Evolutionary conservation across 2,888 invertebrate genomes (phyloP), one percentile per base, ranked within the genome.

Genomic region (Dromius quadrimaculatus): DNA sequence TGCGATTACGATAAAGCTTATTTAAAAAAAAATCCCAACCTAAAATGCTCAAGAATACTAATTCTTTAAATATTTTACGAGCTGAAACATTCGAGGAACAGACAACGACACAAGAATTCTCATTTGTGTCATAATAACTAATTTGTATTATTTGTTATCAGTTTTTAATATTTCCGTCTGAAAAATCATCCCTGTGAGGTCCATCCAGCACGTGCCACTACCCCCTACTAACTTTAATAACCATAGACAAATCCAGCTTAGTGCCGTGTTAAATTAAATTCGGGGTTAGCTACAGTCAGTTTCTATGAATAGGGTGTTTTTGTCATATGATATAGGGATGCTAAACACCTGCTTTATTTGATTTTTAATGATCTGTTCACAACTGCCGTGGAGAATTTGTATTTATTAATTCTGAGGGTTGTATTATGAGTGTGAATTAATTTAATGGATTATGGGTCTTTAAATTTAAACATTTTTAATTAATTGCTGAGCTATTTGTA

Each of bases 341-440:
- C 38, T n/a, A n/a, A 22, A 22, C 61, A 62, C 61, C 61, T 62
- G 61, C 61, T 62, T 36, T 62, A 62, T 62, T 62, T 62, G 61
- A 62, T 62, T 62, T 62, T 62, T 62, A 62, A 62, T 36, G 61
- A 62, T 38, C 36, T 36, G 36, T 36, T 36, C 36, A 36, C 36
- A 36, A 36, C 36, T 36, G 36, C 36, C n/a, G 36, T 3, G 36
- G 36, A 2, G n/a, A 36, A 36, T 36, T n/a, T n/a, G 36, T 36
- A 36, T 36, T 36, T 36, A 36, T 36, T 36, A 11, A 11, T 2
- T 36, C 2, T 36, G 36, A 36, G 36, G 36, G 36, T 9, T 36
- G 36, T 2, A 8, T n/a, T 11, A 36, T 36, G 36, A 36, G 9
- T 36, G 36, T 6, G 36, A 36, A 36, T 36, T 36, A 3, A 36